Conservation (phyloP, 2,113 vertebrate genomes). For the Fregata magnificens region DNA sequence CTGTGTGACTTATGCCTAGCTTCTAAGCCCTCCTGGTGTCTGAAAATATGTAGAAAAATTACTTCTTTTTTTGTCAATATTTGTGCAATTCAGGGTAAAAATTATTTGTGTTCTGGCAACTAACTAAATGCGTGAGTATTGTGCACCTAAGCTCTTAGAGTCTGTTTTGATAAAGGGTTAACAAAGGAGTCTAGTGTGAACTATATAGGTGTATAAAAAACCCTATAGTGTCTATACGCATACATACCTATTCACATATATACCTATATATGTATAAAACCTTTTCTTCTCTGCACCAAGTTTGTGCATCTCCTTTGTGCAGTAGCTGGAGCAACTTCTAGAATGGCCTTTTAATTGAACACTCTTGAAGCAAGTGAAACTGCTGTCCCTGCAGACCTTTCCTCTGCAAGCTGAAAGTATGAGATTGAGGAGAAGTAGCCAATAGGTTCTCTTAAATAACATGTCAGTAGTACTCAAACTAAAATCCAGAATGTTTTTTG, state of each 20-base stretch:
- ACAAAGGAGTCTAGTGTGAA: background rate
- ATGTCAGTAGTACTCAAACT: background rate
- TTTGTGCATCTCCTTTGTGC: background rate
- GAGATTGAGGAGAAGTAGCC: background rate
- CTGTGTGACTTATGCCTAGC: background rate
- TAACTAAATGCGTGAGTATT: background rate
- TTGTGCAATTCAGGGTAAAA: background rate
- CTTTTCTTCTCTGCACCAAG: background rate
- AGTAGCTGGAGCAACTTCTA: background rate
- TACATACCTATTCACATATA: too few species aligned
- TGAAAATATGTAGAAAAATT: background rate
- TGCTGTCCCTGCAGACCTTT: background rate
- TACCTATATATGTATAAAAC: background rate
- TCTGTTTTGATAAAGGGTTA: background rate
- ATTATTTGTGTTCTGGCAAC: background rate
- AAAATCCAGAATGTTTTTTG: background rate
- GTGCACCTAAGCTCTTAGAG: background rate
- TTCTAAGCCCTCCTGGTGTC: background rate
- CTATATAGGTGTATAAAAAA: background rate
- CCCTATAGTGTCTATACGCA: rapidly evolving
- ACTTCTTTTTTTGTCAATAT: background rate
- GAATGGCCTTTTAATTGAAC: background rate
- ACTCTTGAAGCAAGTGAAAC: background rate
- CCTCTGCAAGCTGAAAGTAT: background rate
- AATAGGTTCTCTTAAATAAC: background rate